phyloP scores from a whole-genome alignment of 2,888 invertebrate genomes.

The Drosophila melanosoma region DNA sequence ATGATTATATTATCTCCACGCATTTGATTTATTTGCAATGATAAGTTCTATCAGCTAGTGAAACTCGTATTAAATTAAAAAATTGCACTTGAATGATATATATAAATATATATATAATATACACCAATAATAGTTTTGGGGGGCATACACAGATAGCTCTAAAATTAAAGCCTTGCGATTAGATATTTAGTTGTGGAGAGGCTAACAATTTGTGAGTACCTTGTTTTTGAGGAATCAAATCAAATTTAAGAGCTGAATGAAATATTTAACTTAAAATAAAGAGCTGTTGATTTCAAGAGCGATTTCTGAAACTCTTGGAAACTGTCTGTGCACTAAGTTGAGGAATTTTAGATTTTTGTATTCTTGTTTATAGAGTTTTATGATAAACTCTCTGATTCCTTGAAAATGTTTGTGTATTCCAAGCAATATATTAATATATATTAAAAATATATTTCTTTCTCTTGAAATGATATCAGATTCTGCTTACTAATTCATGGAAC shows the following conservation, averaged over 20 bases:
- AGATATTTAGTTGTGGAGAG: conserved; percentile 51
- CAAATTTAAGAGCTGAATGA: neutral
- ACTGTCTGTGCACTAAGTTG: neutral
- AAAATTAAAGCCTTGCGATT: conserved; percentile 40
- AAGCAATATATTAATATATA: neutral
- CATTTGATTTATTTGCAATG: conserved; percentile 71
- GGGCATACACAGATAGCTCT: conserved; percentile 51
- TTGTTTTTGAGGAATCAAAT: conserved; percentile 8
- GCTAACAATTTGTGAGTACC: conserved; percentile 5
- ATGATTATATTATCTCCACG: conserved; percentile 70
- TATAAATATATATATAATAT: neutral
- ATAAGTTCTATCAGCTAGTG: conserved; percentile 53
- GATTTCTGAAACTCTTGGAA: neutral
- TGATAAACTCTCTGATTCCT: neutral
- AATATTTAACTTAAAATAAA: neutral
- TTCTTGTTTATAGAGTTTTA: neutral
- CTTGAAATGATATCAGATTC: neutral
- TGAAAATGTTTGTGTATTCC: neutral
- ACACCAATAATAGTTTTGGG: conserved; percentile 50
- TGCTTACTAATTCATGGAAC: neutral
- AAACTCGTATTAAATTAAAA: conserved; percentile 49
- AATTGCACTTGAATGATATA: conserved; percentile 36
- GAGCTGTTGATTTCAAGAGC: conserved; percentile 12
- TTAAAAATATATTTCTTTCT: neutral
- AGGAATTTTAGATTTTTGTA: neutral